Percentiles rank a stretch among this genome's conserved stretches.
Evolutionary conservation across 2,113 vertebrate species (phyloP).

Genomic region (Arvicanthis niloticus): DNA sequence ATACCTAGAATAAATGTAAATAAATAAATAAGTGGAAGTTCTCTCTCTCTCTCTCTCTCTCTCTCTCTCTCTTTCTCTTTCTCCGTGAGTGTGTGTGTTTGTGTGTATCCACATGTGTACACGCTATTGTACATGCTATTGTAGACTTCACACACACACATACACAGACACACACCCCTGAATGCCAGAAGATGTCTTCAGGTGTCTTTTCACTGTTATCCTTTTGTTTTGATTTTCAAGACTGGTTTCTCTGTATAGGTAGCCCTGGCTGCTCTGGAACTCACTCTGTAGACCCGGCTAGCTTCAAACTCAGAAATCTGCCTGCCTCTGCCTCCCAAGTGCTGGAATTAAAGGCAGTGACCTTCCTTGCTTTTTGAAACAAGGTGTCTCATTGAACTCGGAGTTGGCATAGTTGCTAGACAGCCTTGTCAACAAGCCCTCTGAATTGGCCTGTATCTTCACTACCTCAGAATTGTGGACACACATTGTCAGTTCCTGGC

Average conservation of each 20-base stretch:
- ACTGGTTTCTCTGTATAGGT: too few species aligned
- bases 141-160: neutral
- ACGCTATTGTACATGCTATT: neutral
- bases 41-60: neutral
- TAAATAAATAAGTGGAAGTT: slow-evolving; percentile 22
- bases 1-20: neutral
- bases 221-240: too few species aligned
- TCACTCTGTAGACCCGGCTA: too few species aligned
- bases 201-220: neutral
- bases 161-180: too few species aligned
- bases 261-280: too few species aligned
- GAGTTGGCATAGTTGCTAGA: neutral
- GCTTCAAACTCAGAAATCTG: too few species aligned
- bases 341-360: too few species aligned
- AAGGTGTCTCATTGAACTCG: neutral
- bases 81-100: neutral
- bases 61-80: neutral
- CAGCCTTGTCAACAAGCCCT: neutral
- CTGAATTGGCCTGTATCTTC: neutral
- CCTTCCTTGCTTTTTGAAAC: neutral
- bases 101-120: neutral
- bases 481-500: neutral
- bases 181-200: neutral
- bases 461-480: neutral
- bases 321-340: too few species aligned